These are phyloP conservation scores for Oreortyx pictus DNA, from an alignment of 2,797 vertebrate species.

Conservation along the genomic window DNA sequence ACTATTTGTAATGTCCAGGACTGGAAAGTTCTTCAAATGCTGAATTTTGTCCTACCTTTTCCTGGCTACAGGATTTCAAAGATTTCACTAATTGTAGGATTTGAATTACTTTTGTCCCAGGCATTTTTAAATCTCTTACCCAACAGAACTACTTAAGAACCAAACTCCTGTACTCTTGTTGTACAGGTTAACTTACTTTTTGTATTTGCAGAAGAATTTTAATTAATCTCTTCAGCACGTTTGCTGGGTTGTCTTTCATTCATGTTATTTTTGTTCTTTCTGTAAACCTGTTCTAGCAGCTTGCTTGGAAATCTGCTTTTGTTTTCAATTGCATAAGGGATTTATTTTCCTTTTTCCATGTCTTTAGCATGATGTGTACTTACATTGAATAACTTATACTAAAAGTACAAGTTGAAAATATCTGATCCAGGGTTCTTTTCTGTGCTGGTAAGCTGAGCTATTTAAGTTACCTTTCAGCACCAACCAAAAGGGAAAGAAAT, in stretches of 20 bases:
- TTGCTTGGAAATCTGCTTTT: neutral
- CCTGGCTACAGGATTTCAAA: neutral
- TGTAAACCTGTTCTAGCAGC: neutral
- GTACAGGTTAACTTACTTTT: neutral
- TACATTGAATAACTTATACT: neutral
- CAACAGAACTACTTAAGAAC: neutral
- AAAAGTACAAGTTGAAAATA: neutral
- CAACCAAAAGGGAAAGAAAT: neutral
- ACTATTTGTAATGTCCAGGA: neutral
- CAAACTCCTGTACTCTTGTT: rapidly evolving
- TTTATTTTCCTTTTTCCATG: neutral
- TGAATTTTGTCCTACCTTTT: neutral
- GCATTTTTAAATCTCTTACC: neutral
- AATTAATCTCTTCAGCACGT: neutral
- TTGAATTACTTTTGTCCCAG: neutral
- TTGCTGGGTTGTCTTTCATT: neutral
- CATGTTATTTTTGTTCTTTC: neutral
- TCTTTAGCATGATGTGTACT: neutral
- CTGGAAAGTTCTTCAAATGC: neutral
- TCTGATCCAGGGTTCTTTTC: neutral
- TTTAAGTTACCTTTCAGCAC: neutral
- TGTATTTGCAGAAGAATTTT: neutral
- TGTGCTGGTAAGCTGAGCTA: neutral
- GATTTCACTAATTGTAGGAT: neutral
- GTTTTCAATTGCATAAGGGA: neutral